phyloP scores from a whole-genome alignment of 2,797 vertebrate genomes.

The Anguilla anguilla region DNA sequence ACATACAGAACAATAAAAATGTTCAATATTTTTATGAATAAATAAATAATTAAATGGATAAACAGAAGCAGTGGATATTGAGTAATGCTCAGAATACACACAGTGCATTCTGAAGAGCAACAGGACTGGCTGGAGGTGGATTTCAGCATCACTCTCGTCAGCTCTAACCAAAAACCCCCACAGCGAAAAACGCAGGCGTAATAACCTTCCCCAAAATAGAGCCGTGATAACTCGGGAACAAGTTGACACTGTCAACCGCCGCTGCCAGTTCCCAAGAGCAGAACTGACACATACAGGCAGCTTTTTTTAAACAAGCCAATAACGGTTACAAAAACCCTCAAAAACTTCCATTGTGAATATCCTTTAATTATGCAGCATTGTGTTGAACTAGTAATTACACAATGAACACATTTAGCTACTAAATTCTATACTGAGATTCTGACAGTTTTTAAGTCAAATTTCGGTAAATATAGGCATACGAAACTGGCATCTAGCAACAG shows the following conservation, averaged over 20 bases:
- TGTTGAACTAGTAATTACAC: neutral
- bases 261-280: neutral
- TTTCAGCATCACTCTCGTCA: neutral
- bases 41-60: neutral
- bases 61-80: neutral
- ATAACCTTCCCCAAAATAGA: constrained; percentile 13
- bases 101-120: neutral
- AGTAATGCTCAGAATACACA: neutral
- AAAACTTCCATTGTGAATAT: neutral
- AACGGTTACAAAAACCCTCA: neutral
- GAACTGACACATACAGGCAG: neutral
- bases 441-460: neutral
- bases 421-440: neutral
- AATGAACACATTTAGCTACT: neutral
- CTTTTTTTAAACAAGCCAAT: neutral
- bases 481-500: neutral
- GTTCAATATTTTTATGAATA: neutral
- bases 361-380: neutral
- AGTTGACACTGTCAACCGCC: neutral
- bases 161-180: neutral
- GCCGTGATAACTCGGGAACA: neutral
- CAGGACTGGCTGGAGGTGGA: too few relatives aligned
- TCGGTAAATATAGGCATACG: neutral
- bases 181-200: neutral
- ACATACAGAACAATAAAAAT: too few relatives aligned